Base-by-base conservation (phyloP, 2,888 invertebrate species). In the Caenorhabditis angaria region DNA sequence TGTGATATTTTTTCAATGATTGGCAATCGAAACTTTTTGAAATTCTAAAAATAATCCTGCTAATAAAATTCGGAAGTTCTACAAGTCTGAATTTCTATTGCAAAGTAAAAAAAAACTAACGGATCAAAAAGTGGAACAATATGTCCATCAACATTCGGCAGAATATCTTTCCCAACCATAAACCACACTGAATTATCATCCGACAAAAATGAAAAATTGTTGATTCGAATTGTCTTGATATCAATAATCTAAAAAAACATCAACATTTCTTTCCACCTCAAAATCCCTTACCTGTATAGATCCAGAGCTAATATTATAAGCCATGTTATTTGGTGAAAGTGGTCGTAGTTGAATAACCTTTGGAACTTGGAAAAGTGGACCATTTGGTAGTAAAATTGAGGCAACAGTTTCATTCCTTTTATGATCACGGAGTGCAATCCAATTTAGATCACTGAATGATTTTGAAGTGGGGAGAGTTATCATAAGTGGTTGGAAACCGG, bases 131-230 rank as follows among this genome's bases (percentile, higher is more conserved):
- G 47, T 0, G 87, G 87, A 27, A 87, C 83, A 59, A 87, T 87
- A 32, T 83, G 75, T 14, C 87, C 87, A 32, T 72, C 76, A 3
- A 76, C 47, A 58, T 83, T 83, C 1, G 87, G 87, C 18, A 87
- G 64, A 18, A 87, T 74, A 29, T 84, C 85, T 57, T 82, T 83
- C 35, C 87, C 87, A 22, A 84, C 81, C 86, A 88, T 83, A 48
- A 87, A 86, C 87, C 87, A 87, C 6, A 83, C 76, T 0, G 86
- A 81, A 20, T 82, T 73, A n/a, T 84, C 87, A 24, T 83, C 78
- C 4, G 83, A 78, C 57, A 77, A 68, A 53, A 87, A 77, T 0
- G 75, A 71, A 57, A 87, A 85, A 29, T 87, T 80, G 12, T 70
- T 65, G 48, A 87, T 77, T 69, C 77, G 66, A 24, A 87, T 86